Base-by-base conservation (phyloP, 2,888 invertebrate genomes). In the Acholoe squamosa region DNA sequence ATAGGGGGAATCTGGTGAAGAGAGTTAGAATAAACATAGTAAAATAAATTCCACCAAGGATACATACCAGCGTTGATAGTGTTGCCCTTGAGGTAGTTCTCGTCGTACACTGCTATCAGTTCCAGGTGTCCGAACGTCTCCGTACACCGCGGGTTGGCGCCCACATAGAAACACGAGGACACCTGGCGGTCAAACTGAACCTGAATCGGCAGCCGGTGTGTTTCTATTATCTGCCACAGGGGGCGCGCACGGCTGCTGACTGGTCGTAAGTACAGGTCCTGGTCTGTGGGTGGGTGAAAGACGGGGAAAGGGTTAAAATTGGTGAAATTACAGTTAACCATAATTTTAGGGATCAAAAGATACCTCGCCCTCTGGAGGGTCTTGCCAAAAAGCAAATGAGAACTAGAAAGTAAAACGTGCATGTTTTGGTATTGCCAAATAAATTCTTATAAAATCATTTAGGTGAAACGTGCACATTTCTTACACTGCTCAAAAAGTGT, bases 31-130 rank as follows among this genome's bases (percentile, higher is more conserved):
- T n/a, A n/a, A n/a, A n/a, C n/a, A n/a, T n/a, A n/a, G n/a, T n/a
- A n/a, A n/a, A n/a, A n/a, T n/a, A n/a, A n/a, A n/a, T n/a, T n/a
- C n/a, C n/a, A 19, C 10, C 54, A 54, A 54, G 54, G 12, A 54
- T n/a, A 0, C 86, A 0, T 67, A 89, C 89, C 89, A 33, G 61
- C 61, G 22, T 89, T 89, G 52, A 89, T 89, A 7, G 89, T 89
- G 89, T 89, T 89, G 3, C 89, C 89, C 28, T 89, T 89, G 67
- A 89, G 67, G 43, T 67, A 89, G 89, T 67, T 56, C 34, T 89
- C 89, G 25, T 67, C 67, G 31, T 89, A 89, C 14, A 67, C 67
- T n/a, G 89, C 61, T 10, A 43, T 31, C 25, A 89, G 34, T 22
- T 89, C 89, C 31, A 89, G 31, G 12, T 89, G 33, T 14, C 89